These are phyloP conservation scores for Enteromius afrohamiltoni DNA, from an alignment of 2,797 vertebrate species.

Conservation along the genomic window DNA sequence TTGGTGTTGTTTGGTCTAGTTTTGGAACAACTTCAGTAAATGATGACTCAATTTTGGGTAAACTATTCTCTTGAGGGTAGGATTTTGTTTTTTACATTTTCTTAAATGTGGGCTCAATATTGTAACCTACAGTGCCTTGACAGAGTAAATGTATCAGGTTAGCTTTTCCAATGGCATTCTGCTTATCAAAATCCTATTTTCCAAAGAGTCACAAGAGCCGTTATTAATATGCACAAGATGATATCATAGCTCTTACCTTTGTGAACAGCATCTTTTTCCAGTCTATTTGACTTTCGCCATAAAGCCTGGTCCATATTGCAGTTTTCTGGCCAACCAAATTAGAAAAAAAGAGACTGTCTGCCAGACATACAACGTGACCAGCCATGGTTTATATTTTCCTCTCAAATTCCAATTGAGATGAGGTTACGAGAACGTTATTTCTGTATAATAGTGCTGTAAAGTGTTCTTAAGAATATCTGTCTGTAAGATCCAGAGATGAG, in stretches of 20 bases:
- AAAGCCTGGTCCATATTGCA: background rate
- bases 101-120: background rate
- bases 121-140: background rate
- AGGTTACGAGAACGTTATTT: background rate
- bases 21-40: background rate
- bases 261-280: background rate
- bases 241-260: constrained; percentile 7
- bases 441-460: background rate
- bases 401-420: background rate
- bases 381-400: background rate
- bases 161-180: background rate
- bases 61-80: background rate
- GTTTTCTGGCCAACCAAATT: background rate
- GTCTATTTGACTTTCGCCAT: background rate
- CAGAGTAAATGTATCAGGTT: background rate
- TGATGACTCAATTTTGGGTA: background rate
- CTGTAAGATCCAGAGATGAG: background rate
- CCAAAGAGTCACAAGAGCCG: background rate
- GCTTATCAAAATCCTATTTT: constrained; percentile 31
- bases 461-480: background rate
- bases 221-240: constrained; percentile 1
- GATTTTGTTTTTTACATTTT: background rate
- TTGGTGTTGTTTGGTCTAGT: background rate
- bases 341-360: background rate
- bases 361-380: background rate